Evolutionary conservation across 2,888 invertebrate species (phyloP).

Genomic region (Crocallis elinguaria): DNA sequence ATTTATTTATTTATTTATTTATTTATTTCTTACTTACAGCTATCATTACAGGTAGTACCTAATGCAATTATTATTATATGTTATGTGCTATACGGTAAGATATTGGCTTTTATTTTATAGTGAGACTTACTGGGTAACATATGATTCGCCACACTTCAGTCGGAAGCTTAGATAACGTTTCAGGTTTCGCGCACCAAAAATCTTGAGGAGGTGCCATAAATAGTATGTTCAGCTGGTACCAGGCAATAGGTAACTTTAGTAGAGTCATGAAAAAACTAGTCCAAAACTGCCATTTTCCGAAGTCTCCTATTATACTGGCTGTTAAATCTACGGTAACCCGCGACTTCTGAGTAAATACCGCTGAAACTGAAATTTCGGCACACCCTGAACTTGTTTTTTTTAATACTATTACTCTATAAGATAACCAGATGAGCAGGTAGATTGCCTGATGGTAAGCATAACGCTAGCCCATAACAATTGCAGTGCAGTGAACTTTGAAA

Average conservation of each 20-base stretch:
- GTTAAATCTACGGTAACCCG: slow-evolving; percentile 52
- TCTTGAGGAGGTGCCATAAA: slow-evolving; percentile 86
- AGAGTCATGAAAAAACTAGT: slow-evolving; percentile 83
- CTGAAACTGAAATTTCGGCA: not conserved
- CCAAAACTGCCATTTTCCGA: slow-evolving; percentile 85
- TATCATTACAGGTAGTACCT: no score
- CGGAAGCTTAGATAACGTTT: slow-evolving; percentile 47
- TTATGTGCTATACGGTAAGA: no score
- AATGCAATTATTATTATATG: no score
- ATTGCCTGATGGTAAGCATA: no score
- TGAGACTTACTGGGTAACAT: slow-evolving; percentile 64
- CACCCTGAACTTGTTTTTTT: no score
- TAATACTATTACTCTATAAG: no score
- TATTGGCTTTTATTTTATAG: no score
- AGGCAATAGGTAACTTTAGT: slow-evolving; percentile 85
- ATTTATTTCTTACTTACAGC: no score
- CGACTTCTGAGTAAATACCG: slow-evolving; percentile 1
- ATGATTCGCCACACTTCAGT: slow-evolving; percentile 75
- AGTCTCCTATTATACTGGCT: slow-evolving; percentile 78
- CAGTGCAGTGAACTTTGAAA: no score
- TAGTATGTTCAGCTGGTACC: slow-evolving; percentile 86
- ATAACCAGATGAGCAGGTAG: no score
- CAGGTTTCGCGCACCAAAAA: slow-evolving; percentile 83
- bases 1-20: no score
- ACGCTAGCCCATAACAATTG: no score